These are phyloP conservation scores for Orussus abietinus DNA, from an alignment of 1,140 invertebrate species.

Conservation along the genomic window DNA sequence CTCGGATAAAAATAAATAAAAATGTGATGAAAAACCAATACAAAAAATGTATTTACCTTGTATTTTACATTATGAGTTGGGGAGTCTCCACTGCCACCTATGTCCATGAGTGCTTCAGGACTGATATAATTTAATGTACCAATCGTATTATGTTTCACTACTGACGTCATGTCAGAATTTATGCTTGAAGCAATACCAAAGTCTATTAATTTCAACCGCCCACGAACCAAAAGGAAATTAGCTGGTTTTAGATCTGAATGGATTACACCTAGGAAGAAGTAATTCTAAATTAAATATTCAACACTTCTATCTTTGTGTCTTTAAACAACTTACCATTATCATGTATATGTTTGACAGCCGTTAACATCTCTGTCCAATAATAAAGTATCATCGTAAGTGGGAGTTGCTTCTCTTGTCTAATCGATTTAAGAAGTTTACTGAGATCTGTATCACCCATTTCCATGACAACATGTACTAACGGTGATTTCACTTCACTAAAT, in stretches of 20 bases:
- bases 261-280: conserved; percentile 71
- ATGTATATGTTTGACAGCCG: conserved; percentile 88
- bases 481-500: conserved; percentile 58
- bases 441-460: conserved; percentile 92
- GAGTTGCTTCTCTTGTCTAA: conserved; percentile 57
- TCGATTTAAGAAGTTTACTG: conserved; percentile 67
- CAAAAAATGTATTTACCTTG: conserved; percentile 28
- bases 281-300: conserved; percentile 2
- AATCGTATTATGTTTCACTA: conserved; percentile 73
- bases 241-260: conserved; percentile 97
- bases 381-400: conserved; percentile 73
- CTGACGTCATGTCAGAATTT: conserved; percentile 84
- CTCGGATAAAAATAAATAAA: conserved; percentile 1
- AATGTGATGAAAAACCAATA: background rate
- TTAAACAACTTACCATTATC: conserved; percentile 65
- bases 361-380: conserved; percentile 93
- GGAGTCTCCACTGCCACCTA: conserved; percentile 46
- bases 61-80: conserved; percentile 45
- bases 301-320: too few species aligned
- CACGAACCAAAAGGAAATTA: conserved; percentile 89
- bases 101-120: conserved; percentile 80
- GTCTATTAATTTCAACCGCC: conserved; percentile 91
- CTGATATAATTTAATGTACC: conserved; percentile 97
- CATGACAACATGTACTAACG: conserved; percentile 81
- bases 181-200: conserved; percentile 96